Evolutionary conservation across 1,140 invertebrate species (phyloP).

Genomic region (Glossosoma conforme): DNA sequence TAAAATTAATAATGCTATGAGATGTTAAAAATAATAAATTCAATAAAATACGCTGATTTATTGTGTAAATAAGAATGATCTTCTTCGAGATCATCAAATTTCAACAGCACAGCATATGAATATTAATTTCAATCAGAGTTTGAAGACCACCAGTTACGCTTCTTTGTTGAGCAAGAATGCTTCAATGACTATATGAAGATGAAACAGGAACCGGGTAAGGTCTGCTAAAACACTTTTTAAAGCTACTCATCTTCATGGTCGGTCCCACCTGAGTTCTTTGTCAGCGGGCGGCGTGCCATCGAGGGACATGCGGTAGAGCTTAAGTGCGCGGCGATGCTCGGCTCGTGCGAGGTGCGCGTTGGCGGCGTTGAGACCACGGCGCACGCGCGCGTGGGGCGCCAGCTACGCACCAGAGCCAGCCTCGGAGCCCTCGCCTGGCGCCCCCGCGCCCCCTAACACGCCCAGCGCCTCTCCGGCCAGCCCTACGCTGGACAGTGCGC

Average conservation of each 20-base stretch:
- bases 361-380: conserved; percentile 20
- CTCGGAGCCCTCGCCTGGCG: neutral
- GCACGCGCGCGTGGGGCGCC: conserved; percentile 11
- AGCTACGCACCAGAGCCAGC: neutral
- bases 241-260: too few species aligned
- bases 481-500: conserved; percentile 17
- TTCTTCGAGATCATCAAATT: too few species aligned
- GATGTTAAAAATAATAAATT: conserved; percentile 3
- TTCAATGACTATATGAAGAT: too few species aligned
- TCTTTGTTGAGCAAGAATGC: too few species aligned
- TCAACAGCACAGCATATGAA: too few species aligned
- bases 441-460: conserved; percentile 9
- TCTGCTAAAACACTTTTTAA: too few species aligned
- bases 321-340: conserved; percentile 92
- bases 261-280: conserved; percentile 82
- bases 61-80: too few species aligned
- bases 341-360: conserved; percentile 46
- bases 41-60: too few species aligned
- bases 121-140: too few species aligned
- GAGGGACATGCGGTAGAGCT: conserved; percentile 95
- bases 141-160: too few species aligned
- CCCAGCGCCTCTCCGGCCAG: conserved; percentile 22
- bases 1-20: conserved; percentile 7
- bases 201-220: too few species aligned
- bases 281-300: conserved; percentile 92